Conservation (phyloP, 2,113 vertebrate species). For the Colaptes auratus region DNA sequence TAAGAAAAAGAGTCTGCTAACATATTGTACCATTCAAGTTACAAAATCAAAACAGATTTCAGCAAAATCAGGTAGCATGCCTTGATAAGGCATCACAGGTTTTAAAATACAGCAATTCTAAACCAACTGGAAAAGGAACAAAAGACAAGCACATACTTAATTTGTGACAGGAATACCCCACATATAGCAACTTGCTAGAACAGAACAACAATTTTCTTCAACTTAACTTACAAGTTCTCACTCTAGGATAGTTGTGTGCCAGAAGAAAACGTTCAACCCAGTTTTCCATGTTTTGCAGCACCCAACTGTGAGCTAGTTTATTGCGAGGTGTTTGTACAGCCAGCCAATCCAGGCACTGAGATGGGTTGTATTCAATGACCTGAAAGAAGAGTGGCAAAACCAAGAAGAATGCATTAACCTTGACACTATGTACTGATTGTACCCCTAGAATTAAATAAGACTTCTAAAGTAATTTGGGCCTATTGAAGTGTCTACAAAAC, state of each 20-base stretch:
- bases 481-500: neutral
- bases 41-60: neutral
- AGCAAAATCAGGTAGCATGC: neutral
- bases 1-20: neutral
- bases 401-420: neutral
- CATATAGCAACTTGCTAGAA: neutral
- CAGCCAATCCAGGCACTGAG: constrained; percentile 98
- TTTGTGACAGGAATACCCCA: neutral
- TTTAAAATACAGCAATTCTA: neutral
- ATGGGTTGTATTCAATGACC: constrained; percentile 99
- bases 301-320: constrained; percentile 98
- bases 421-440: neutral
- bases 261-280: constrained; percentile 98
- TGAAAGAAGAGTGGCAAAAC: constrained; percentile 49
- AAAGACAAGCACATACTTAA: neutral
- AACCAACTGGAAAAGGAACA: neutral
- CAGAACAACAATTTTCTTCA: neutral
- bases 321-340: constrained; percentile 97
- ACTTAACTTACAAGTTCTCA: constrained; percentile 92
- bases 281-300: constrained; percentile 99
- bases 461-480: neutral
- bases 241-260: constrained; percentile 98
- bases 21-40: neutral
- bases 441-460: neutral
- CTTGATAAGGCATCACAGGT: neutral